A percentile compares a stretch with the other conserved stretches of the same genome.
phyloP scores from a whole-genome alignment of 1,140 invertebrate genomes.

The Drosophila albomicans region DNA sequence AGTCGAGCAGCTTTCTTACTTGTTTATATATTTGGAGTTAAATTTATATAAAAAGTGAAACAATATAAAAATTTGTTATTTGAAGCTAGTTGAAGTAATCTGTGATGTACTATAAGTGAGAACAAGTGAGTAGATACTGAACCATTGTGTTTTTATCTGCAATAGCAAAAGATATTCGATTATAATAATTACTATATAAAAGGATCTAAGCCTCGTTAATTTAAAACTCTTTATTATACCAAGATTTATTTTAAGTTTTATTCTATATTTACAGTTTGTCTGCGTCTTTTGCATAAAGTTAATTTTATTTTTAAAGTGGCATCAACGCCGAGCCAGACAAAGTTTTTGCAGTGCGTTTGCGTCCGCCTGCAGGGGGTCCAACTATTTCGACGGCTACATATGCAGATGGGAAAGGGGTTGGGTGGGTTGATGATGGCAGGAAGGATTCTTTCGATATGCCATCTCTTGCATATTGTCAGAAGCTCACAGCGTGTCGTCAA shows the following conservation, averaged over 20 bases:
- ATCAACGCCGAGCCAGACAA: conserved; percentile 65
- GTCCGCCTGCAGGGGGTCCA: conserved; percentile 1
- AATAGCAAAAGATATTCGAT: too few relatives aligned
- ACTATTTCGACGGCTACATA: background rate
- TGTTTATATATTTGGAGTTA: too few relatives aligned
- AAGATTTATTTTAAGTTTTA: conserved; percentile 23
- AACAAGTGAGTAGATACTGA: too few relatives aligned
- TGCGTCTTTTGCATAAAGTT: conserved; percentile 70
- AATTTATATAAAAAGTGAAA: too few relatives aligned
- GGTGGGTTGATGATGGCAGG: background rate
- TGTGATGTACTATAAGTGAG: background rate
- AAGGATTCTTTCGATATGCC: conserved; percentile 7
- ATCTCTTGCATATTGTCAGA: conserved; percentile 58
- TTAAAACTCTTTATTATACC: background rate
- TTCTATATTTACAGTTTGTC: conserved; percentile 34
- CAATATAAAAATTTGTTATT: too few relatives aligned
- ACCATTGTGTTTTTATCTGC: too few relatives aligned
- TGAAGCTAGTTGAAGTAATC: conserved; percentile 2
- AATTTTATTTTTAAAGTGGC: conserved; percentile 70
- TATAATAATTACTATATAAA: too few relatives aligned
- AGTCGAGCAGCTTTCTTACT: too few relatives aligned
- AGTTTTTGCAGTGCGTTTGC: conserved; percentile 49
- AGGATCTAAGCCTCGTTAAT: background rate
- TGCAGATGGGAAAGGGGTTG: background rate
- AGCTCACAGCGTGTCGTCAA: conserved; percentile 53